These are phyloP conservation scores for Chloroceryle amazona DNA, from an alignment of 2,797 vertebrate genomes.

Conservation along the genomic window DNA sequence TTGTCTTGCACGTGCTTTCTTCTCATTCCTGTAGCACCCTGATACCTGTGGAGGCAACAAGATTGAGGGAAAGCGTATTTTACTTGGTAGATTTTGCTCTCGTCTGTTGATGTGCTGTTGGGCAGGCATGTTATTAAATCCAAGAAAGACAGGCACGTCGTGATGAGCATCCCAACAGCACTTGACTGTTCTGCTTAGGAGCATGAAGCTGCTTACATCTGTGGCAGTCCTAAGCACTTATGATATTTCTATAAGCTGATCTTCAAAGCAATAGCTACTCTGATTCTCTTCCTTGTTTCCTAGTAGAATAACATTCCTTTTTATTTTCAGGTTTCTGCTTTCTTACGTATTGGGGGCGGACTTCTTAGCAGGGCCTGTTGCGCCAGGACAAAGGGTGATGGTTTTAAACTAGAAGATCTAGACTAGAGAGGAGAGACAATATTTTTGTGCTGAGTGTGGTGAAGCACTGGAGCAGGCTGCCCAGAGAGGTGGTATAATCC, in stretches of 20 bases:
- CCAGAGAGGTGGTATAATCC: background rate
- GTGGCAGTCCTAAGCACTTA: background rate
- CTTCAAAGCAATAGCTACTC: background rate
- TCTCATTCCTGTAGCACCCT: background rate
- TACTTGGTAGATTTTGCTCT: background rate
- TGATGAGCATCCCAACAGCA: background rate
- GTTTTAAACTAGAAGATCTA: background rate
- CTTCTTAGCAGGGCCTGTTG: background rate
- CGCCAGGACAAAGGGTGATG: rapidly evolving
- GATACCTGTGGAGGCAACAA: background rate
- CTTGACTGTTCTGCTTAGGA: background rate
- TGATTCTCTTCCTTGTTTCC: background rate
- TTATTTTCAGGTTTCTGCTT: background rate
- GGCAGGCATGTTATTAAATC: background rate
- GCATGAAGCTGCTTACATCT: background rate
- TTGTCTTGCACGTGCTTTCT: background rate
- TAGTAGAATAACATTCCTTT: background rate
- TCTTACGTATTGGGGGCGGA: background rate
- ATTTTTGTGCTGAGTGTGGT: rapidly evolving
- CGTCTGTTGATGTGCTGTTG: background rate
- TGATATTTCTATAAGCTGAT: background rate
- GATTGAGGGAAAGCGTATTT: background rate
- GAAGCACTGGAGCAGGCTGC: background rate
- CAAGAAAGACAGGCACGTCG: too few relatives aligned
- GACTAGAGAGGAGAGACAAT: background rate